phyloP scores from a whole-genome alignment of 2,113 vertebrate genomes.

The Myiozetetes cayanensis region DNA sequence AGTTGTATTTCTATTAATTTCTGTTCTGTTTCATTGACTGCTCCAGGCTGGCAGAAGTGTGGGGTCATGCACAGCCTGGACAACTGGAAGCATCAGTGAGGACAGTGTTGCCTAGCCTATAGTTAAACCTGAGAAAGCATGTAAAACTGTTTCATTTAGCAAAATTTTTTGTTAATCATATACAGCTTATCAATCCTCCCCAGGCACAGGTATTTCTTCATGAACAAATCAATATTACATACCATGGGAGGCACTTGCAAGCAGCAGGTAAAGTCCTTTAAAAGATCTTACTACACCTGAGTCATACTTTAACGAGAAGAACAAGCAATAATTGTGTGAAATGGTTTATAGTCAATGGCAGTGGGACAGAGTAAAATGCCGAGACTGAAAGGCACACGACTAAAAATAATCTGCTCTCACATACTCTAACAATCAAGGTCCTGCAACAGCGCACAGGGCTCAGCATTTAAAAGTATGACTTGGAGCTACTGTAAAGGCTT shows the following conservation, averaged over 20 bases:
- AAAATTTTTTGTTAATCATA: not conserved
- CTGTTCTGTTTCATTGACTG: not conserved
- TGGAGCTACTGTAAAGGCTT: not conserved
- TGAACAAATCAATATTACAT: not conserved
- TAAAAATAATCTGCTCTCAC: not conserved
- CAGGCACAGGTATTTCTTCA: not conserved
- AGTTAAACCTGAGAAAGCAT: not conserved
- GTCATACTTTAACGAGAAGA: not conserved
- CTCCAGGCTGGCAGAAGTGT: not conserved
- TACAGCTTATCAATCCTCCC: not conserved
- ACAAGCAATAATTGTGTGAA: not conserved
- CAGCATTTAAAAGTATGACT: not conserved
- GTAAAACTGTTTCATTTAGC: not conserved
- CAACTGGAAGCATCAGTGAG: not conserved
- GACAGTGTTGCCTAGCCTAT: not conserved
- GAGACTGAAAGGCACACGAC: not conserved
- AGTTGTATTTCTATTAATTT: not conserved
- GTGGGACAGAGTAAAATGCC: not conserved
- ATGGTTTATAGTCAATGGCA: not conserved
- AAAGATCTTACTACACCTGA: not conserved
- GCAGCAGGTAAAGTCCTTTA: not conserved
- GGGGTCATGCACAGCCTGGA: not conserved
- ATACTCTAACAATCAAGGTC: not conserved
- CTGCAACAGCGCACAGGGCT: not conserved
- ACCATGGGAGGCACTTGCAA: not conserved